phyloP scores from a whole-genome alignment of 2,888 invertebrate genomes.

The Diabrotica balteata region DNA sequence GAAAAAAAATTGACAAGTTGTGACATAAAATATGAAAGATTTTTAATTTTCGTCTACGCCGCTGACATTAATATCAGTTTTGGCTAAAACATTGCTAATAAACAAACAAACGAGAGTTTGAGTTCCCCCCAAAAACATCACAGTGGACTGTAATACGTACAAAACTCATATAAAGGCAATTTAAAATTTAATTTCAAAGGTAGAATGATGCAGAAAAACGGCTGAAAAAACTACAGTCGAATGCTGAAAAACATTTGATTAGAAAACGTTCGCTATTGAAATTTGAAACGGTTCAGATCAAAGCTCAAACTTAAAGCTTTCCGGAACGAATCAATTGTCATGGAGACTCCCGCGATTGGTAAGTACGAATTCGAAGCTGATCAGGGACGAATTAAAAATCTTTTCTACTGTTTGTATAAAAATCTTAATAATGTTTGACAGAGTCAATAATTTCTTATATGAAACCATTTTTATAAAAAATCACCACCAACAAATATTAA shows the following conservation, averaged over 20 bases:
- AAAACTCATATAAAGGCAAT: constrained; percentile 29
- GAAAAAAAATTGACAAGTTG: too few species aligned
- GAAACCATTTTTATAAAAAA: too few species aligned
- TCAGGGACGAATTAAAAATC: too few species aligned
- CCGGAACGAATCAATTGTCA: constrained; percentile 40
- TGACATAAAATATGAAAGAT: not conserved
- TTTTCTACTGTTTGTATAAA: too few species aligned
- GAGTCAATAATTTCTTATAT: too few species aligned
- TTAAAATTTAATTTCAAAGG: constrained; percentile 32
- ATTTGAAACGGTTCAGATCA: constrained; percentile 35
- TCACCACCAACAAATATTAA: too few species aligned
- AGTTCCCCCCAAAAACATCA: not conserved
- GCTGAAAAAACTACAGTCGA: constrained; percentile 14
- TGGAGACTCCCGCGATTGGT: constrained; percentile 30
- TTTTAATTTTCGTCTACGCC: not conserved
- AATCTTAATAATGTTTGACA: too few species aligned
- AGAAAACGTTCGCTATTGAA: constrained; percentile 28
- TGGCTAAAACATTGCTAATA: constrained; percentile 14
- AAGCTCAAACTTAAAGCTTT: constrained; percentile 26
- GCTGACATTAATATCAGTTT: constrained; percentile 9
- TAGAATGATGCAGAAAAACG: constrained; percentile 10
- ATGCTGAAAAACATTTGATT: constrained; percentile 27
- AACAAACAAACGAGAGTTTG: constrained; percentile 10
- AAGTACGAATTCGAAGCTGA: too few species aligned
- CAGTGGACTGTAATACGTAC: constrained; percentile 8